phyloP scores from a whole-genome alignment of 2,113 vertebrate genomes.

The Megaleporinus macrocephalus region DNA sequence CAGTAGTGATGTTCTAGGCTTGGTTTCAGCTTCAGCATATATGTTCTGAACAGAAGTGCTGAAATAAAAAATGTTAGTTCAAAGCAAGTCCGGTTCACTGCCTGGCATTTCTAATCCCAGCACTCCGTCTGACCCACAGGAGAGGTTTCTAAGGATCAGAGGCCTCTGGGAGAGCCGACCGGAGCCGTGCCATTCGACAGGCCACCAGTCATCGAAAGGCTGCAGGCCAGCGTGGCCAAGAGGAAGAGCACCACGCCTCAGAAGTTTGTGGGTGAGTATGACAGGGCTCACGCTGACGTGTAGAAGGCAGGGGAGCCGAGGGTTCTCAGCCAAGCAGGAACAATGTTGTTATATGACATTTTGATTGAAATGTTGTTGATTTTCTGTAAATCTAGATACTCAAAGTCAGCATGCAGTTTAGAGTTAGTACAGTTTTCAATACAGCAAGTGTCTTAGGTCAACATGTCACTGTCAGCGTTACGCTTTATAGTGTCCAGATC shows the following conservation, averaged over 20 bases:
- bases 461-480: no score
- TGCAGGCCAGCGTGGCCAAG: constrained; percentile 94
- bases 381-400: no score
- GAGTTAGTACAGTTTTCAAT: no score
- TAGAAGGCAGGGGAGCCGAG: not conserved
- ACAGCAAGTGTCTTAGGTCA: no score
- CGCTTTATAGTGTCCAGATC: no score
- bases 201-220: constrained; percentile 95
- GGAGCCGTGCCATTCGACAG: constrained; percentile 90
- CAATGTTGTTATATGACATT: no score
- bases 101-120: not conserved
- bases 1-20: no score
- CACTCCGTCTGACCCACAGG: constrained; percentile 68
- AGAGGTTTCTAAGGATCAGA: constrained; percentile 89
- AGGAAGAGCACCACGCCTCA: constrained; percentile 99
- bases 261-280: constrained; percentile 96
- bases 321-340: not conserved
- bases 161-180: constrained; percentile 86
- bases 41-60: no score
- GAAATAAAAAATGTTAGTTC: not conserved
- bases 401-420: no score
- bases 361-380: no score
- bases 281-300: not conserved
- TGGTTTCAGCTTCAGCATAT: no score
- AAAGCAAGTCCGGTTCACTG: not conserved